Base-by-base conservation (phyloP, 1,140 invertebrate species). In the Magallana ariakensis region DNA sequence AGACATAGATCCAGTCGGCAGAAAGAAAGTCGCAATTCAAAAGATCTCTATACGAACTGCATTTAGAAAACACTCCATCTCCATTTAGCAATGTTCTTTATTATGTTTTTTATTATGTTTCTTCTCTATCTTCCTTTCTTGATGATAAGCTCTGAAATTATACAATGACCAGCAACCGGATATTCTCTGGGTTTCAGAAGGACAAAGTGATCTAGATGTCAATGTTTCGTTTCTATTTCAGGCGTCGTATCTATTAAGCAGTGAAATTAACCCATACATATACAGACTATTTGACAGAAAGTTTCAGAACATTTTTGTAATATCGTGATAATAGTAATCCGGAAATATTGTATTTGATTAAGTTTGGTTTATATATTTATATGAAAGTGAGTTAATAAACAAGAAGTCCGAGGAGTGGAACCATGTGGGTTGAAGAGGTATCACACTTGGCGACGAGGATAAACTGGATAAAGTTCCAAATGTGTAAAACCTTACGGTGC, bases 391-490 rank as follows among this genome's bases (percentile, higher is more conserved):
- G 33, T 33, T 33, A 33, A 46, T 46, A 46, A 46, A 46, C 33
- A 46, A 46, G 33, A 46, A 46, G 5, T 46, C 33, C 33, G 33
- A 46, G 33, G 33, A 46, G 33, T 46, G 2, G 5, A 46, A 46
- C 33, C 33, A 46, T 5, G 33, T 46, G 0, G 33, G 33, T 46
- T 46, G 33, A 46, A 5, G 5, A 46, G 33, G 33, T 46, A 46
- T 46, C 62, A 81, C 26, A 80, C 7, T 54, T 80, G 75, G 75
- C 26, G 75, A 80, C 75, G 26, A 80, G 13, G 75, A 80, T 33
- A 80, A 46, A 46, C 33, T 46, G n/a, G n/a, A n/a, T n/a, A n/a
- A n/a, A n/a, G 33, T 46, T 46, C 33, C 3, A 46, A 46, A 46
- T 46, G 33, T 46, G 5, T 46, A 5, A 46, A 4, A 46, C 33